Evolutionary conservation across 2,113 vertebrate species (phyloP).

Genomic region (Myrmecophaga tridactyla): DNA sequence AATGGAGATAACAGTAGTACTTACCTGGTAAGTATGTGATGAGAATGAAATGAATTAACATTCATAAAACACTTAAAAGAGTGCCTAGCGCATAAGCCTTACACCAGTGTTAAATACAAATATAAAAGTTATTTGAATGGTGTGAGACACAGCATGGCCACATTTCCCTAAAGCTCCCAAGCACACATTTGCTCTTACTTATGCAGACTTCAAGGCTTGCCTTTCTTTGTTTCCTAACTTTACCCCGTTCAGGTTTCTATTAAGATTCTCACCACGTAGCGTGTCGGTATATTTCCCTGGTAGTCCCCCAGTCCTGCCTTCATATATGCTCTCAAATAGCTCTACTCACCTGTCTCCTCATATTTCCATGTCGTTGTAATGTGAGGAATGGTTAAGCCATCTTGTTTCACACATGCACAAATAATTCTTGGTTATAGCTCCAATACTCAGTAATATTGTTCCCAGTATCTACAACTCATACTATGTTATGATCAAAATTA

Average conservation of each 20-base stretch:
- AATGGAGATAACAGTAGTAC: neutral
- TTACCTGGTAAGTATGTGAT: neutral
- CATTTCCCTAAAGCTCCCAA: neutral
- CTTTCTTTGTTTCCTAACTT: neutral
- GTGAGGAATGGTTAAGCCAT: neutral
- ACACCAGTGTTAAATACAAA: neutral
- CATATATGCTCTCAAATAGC: neutral
- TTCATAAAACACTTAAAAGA: neutral
- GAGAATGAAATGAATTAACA: neutral
- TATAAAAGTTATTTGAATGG: neutral
- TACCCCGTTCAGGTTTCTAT: neutral
- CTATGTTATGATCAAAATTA: neutral
- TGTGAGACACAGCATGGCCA: neutral
- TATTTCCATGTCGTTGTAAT: neutral
- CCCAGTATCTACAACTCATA: neutral
- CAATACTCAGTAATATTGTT: neutral
- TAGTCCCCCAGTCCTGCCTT: neutral
- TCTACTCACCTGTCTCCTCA: neutral
- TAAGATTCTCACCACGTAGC: neutral
- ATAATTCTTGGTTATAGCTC: neutral
- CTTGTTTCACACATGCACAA: neutral
- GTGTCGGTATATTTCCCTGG: neutral
- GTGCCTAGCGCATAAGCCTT: neutral
- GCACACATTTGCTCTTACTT: neutral
- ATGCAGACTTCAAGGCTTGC: neutral